Conservation (phyloP, 2,797 vertebrate genomes). For the Phoxinus dragarum region DNA sequence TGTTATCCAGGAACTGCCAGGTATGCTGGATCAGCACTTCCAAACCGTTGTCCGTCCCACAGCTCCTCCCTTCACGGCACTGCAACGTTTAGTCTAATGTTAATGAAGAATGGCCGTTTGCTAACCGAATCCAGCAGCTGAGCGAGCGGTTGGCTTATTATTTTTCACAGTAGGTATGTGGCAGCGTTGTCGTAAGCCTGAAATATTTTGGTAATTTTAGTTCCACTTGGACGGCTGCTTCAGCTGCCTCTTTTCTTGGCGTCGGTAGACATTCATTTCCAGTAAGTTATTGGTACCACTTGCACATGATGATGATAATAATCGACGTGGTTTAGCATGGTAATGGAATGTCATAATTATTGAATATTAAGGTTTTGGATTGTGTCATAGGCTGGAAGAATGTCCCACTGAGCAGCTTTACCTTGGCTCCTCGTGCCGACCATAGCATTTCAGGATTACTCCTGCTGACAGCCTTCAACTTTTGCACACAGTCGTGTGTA, state of each 20-base stretch:
- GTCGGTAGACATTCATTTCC: constrained; percentile 63
- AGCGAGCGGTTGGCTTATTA: constrained; percentile 53
- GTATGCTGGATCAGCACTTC: constrained; percentile 87
- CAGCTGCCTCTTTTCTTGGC: constrained; percentile 58
- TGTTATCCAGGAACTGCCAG: constrained; percentile 84
- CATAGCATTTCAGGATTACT: constrained; percentile 20
- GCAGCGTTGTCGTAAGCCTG: constrained; percentile 52
- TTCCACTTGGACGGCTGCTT: constrained; percentile 53
- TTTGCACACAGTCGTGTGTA: background rate
- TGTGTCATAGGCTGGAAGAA: constrained; percentile 52
- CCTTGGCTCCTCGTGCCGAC: constrained; percentile 37
- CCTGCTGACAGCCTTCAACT: background rate
- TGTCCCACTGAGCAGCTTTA: constrained; percentile 49
- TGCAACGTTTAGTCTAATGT: constrained; percentile 34
- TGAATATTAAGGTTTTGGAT: constrained; percentile 63
- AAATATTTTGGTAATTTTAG: constrained; percentile 61
- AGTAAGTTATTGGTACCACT: constrained; percentile 63
- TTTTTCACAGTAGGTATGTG: constrained; percentile 49
- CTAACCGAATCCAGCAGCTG: constrained; percentile 44
- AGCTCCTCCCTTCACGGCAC: background rate
- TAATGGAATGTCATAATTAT: constrained; percentile 65
- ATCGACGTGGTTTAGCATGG: constrained; percentile 60
- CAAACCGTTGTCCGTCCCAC: constrained; percentile 61
- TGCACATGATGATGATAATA: constrained; percentile 56
- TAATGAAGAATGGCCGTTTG: constrained; percentile 35